Percentiles rank a stretch among this genome's conserved stretches.
Conservation (phyloP, 2,113 vertebrate genomes). For the Aythya baeri region DNA sequence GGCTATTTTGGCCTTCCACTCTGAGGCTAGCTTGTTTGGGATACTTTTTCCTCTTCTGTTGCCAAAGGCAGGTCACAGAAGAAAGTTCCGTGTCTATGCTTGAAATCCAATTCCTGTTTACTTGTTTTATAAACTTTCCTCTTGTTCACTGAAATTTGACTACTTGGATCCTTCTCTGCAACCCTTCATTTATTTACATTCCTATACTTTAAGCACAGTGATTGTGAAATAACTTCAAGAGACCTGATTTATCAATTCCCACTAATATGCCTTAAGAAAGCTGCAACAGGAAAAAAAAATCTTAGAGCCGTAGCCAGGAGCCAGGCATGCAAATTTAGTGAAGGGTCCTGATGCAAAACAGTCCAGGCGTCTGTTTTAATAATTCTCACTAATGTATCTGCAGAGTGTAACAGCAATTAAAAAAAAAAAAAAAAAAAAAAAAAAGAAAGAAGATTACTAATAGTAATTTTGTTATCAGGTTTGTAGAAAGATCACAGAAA, state of each 20-base stretch:
- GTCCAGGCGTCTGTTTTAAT: neutral
- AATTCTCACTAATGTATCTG: neutral
- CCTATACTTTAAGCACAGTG: neutral
- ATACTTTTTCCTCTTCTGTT: neutral
- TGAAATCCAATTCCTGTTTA: conserved; percentile 1
- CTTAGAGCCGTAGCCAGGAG: neutral
- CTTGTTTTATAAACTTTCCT: neutral
- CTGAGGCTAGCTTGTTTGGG: neutral
- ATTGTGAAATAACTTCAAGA: conserved; percentile 7
- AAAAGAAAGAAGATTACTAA: neutral
- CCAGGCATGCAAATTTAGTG: neutral
- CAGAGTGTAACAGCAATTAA: neutral
- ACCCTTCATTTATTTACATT: conserved; percentile 7
- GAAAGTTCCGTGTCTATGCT: neutral
- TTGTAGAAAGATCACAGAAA: neutral
- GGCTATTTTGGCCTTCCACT: neutral
- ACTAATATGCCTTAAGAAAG: neutral
- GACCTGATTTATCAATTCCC: neutral
- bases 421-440: neutral
- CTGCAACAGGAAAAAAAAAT: neutral
- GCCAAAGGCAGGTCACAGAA: neutral
- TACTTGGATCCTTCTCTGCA: neutral
- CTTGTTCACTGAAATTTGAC: neutral
- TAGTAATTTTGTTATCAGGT: neutral
- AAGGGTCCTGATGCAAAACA: neutral